A percentile compares a stretch with the other conserved stretches of the same genome.
These are phyloP conservation scores for Scaptomyza graminum DNA, from an alignment of 1,140 invertebrate genomes.

Conservation along the genomic window DNA sequence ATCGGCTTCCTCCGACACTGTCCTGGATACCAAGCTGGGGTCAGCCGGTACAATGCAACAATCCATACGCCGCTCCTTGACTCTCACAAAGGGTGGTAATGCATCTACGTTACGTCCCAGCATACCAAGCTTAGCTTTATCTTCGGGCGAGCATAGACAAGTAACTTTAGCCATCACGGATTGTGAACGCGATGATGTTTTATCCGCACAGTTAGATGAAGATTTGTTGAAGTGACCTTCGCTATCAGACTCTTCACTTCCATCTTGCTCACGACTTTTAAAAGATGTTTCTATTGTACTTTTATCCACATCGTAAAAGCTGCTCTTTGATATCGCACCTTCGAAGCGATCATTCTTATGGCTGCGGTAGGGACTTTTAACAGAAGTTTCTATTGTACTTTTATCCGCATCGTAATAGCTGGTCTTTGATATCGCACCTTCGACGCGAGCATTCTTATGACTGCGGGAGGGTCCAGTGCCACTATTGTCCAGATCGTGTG, in stretches of 20 bases:
- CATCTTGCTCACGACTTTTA: not conserved
- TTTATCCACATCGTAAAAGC: slow-evolving; percentile 2
- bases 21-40: slow-evolving; percentile 6
- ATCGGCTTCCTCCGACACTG: not conserved
- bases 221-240: not conserved
- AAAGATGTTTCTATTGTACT: slow-evolving; percentile 5
- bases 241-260: not conserved
- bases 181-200: slow-evolving; percentile 53
- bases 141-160: slow-evolving; percentile 42
- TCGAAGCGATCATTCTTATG: no score
- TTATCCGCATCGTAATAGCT: slow-evolving; percentile 3
- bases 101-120: not conserved
- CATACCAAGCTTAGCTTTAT: slow-evolving; percentile 5
- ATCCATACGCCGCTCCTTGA: slow-evolving; percentile 38
- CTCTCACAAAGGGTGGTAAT: slow-evolving; percentile 16
- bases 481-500: not conserved
- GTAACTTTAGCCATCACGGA: slow-evolving; percentile 59
- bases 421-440: no score
- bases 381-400: not conserved
- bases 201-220: slow-evolving; percentile 34
- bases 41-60: not conserved
- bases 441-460: no score
- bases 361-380: not conserved
- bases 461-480: no score
- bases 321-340: no score